Conservation (phyloP, 2,113 vertebrate species). For the Epinephelus cyanopodus region DNA sequence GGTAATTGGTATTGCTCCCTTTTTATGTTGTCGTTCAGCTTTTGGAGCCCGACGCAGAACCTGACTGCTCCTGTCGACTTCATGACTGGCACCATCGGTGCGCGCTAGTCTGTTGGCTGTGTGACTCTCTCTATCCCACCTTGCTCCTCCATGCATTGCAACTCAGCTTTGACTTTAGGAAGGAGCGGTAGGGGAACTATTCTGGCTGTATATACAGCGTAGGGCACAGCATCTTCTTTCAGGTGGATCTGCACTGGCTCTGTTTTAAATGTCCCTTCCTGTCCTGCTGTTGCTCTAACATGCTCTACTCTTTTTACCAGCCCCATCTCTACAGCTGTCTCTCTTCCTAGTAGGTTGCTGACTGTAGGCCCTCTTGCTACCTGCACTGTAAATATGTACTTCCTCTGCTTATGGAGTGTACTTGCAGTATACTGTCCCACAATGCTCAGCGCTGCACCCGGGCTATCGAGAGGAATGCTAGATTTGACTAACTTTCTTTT, state of each 20-base stretch:
- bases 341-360: too few relatives aligned
- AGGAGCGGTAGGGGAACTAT: not conserved
- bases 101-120: not conserved
- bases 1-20: not conserved
- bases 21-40: not conserved
- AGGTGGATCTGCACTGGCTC: not conserved
- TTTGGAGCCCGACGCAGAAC: not conserved
- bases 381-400: not conserved
- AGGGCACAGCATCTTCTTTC: not conserved
- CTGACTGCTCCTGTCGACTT: not conserved
- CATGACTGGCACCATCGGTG: not conserved
- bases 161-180: not conserved
- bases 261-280: too few relatives aligned
- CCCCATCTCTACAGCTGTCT: too few relatives aligned
- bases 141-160: not conserved
- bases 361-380: too few relatives aligned
- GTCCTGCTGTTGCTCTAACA: too few relatives aligned
- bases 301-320: too few relatives aligned
- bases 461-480: not conserved
- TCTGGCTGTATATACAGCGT: not conserved
- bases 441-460: not conserved
- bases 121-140: not conserved
- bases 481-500: not conserved
- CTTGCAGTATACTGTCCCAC: not conserved
- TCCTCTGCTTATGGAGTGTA: not conserved